Evolutionary conservation across 2,888 invertebrate species (phyloP).

Genomic region (Oxyteleia sp.): DNA sequence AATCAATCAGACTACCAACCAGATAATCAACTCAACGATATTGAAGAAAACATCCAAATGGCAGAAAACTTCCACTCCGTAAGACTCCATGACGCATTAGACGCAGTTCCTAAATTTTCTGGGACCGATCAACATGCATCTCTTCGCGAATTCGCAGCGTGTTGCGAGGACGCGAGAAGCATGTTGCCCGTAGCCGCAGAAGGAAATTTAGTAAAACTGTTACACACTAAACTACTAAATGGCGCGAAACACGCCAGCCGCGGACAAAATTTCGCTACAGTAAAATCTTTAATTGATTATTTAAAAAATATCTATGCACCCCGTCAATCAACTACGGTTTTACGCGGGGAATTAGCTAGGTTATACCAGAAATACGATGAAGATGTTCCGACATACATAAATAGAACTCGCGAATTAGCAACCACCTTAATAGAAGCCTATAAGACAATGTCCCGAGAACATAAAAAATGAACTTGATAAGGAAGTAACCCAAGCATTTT

Average conservation of each 20-base stretch:
- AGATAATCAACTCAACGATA: too few species aligned
- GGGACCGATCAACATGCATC: not conserved
- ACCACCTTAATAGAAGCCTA: not conserved
- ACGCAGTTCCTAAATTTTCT: too few species aligned
- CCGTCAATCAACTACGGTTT: too few species aligned
- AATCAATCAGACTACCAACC: too few species aligned
- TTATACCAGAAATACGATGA: too few species aligned
- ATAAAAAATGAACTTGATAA: not conserved
- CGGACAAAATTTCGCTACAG: not conserved
- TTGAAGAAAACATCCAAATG: too few species aligned
- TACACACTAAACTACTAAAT: not conserved
- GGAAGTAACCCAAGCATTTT: not conserved
- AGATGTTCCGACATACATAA: constrained; percentile 2
- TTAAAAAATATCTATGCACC: too few species aligned
- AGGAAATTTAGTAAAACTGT: constrained; percentile 5
- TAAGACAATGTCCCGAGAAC: not conserved
- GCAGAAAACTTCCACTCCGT: too few species aligned
- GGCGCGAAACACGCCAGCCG: not conserved
- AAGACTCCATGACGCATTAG: constrained; percentile 3
- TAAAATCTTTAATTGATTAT: too few species aligned
- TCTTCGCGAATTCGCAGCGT: constrained; percentile 9
- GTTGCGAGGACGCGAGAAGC: constrained; percentile 14
- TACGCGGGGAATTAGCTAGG: too few species aligned
- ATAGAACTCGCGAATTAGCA: not conserved
- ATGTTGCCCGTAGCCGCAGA: constrained; percentile 19